These are phyloP conservation scores for Anabas testudineus DNA, from an alignment of 2,797 vertebrate species.

Conservation along the genomic window DNA sequence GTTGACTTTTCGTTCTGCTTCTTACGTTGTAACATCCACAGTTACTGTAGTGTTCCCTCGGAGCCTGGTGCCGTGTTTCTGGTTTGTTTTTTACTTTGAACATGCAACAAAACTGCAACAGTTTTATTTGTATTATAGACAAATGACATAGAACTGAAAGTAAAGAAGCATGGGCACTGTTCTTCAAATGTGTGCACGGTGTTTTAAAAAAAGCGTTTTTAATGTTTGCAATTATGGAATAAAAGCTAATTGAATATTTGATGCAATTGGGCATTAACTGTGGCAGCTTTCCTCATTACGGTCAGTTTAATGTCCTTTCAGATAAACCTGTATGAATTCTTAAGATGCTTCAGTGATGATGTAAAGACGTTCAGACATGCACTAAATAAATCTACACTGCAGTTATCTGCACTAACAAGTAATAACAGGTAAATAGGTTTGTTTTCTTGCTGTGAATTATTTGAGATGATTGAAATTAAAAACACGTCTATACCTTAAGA, in stretches of 20 bases:
- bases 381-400: slow-evolving; percentile 16
- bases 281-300: slow-evolving; percentile 74
- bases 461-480: background rate
- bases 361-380: slow-evolving; percentile 5
- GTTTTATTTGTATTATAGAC: background rate
- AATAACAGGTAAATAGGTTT: background rate
- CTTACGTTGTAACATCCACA: background rate
- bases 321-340: background rate
- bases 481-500: background rate
- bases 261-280: slow-evolving; percentile 64
- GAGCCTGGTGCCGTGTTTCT: slow-evolving; percentile 9
- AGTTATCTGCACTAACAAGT: too few species aligned
- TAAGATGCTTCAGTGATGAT: slow-evolving; percentile 2
- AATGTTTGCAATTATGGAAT: slow-evolving; percentile 68
- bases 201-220: slow-evolving; percentile 55
- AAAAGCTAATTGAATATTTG: slow-evolving; percentile 62
- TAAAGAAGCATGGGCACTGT: slow-evolving; percentile 26
- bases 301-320: slow-evolving; percentile 13
- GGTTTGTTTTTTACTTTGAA: slow-evolving; percentile 4
- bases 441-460: background rate
- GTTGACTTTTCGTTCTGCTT: slow-evolving; percentile 15
- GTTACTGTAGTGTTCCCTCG: background rate
- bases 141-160: background rate
- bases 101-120: slow-evolving; percentile 12
- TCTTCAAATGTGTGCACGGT: slow-evolving; percentile 45